Evolutionary conservation across 2,797 vertebrate species (phyloP), one percentile per base, ranked within the genome.

Genomic region (Scyliorhinus canicula): DNA sequence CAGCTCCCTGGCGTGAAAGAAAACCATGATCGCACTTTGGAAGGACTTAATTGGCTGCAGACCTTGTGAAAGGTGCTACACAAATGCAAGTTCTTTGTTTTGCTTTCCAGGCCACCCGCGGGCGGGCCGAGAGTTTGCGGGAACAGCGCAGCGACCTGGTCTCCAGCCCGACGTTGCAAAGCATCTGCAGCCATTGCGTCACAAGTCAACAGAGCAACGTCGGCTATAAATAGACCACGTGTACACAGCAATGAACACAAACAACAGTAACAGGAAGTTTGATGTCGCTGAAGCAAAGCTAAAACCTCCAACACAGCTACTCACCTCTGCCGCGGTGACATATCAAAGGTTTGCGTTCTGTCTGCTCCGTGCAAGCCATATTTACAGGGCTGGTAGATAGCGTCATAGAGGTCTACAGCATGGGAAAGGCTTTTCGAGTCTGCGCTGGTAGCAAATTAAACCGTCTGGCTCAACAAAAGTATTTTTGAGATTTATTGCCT

Each of bases 291-390:
- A 85, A 44, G 44, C 47, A 8, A 31, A 52, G 84, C 11, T 40
- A n/a, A 35, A 88, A 52, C 31, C 26, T n/a, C 0, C 55, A 31
- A 31, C 28, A 35, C 8, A 57, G 35, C 35, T 35, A 77, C 3
- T 31, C 8, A 12, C 8, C 7, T 0, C 1, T 12, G 0, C 0
- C 6, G 4, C 16, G 57, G 84, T 21, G 8, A 55, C 3, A 4
- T 16, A 11, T 57, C 12, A 5, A 57, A 5, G 12, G 0, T 85
- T 57, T 5, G 11, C 1, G 35, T 35, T 77, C 71, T 0, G 35
- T 14, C 35, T 40, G 1, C 14, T 35, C 4, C 6, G 24, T 8
- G 4, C 9, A 40, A 40, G 2, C 40, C 3, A 40, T 12, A 19
- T 19, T 44, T 79, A 79, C n/a, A 16, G n/a, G n/a, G n/a, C n/a